phyloP scores from a whole-genome alignment of 2,113 vertebrate species.

The Struthio camelus region DNA sequence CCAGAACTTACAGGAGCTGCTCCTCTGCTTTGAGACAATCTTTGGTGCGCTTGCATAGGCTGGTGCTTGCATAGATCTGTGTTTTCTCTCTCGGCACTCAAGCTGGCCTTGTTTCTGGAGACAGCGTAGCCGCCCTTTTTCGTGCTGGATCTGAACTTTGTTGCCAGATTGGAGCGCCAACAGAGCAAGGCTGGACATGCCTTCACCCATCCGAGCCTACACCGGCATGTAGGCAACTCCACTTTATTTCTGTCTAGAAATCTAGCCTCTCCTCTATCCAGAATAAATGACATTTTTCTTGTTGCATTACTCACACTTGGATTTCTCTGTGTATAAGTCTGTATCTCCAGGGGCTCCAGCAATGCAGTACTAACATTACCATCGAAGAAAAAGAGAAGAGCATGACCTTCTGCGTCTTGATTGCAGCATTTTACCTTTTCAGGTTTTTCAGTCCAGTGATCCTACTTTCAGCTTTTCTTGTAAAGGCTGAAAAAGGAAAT shows the following conservation, averaged over 20 bases:
- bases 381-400: background rate
- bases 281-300: background rate
- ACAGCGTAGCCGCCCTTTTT: background rate
- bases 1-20: background rate
- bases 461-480: background rate
- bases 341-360: background rate
- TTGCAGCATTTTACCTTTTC: background rate
- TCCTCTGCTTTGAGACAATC: background rate
- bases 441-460: background rate
- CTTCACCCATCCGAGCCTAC: background rate
- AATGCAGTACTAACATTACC: background rate
- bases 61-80: background rate
- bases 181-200: background rate
- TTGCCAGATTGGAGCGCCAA: background rate
- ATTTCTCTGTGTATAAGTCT: background rate
- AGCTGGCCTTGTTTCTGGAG: background rate
- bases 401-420: background rate
- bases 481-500: background rate
- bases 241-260: background rate
- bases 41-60: background rate
- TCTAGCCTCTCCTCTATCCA: background rate
- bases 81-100: background rate
- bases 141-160: background rate
- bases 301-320: background rate
- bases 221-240: background rate